A percentile compares a stretch with the other conserved stretches of the same genome.
phyloP scores from a whole-genome alignment of 1,140 invertebrate species.

The Zophobas morio region DNA sequence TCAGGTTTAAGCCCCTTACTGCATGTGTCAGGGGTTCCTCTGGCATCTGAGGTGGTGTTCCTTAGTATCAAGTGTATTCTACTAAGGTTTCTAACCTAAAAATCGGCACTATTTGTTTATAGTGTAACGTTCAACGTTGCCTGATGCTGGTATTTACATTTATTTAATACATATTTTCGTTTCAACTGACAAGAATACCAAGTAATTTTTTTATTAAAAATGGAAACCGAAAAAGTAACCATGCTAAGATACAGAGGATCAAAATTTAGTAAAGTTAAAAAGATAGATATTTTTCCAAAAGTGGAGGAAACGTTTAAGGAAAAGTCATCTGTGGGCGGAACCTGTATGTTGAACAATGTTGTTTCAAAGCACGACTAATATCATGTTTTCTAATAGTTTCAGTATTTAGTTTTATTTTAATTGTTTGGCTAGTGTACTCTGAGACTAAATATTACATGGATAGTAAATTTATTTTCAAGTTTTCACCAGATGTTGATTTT shows the following conservation, averaged over 20 bases:
- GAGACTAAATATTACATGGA: conserved; percentile 90
- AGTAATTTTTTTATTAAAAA: conserved; percentile 44
- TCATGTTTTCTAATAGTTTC: conserved; percentile 76
- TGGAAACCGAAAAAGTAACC: conserved; percentile 64
- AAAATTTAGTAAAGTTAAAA: conserved; percentile 82
- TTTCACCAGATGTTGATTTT: conserved; percentile 90
- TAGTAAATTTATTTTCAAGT: conserved; percentile 88
- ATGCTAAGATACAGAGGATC: conserved; percentile 76
- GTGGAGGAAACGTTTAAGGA: conserved; percentile 88
- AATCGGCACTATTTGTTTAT: no score
- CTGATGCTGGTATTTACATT: no score
- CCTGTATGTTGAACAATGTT: conserved; percentile 72
- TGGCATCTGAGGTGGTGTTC: no score
- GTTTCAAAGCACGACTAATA: conserved; percentile 20
- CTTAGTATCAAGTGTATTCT: no score
- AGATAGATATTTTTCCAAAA: conserved; percentile 93
- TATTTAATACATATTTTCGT: no score
- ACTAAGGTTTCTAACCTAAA: no score
- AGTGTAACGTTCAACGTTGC: no score
- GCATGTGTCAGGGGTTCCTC: no score
- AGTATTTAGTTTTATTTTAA: conserved; percentile 83
- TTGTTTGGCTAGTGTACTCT: conserved; percentile 84
- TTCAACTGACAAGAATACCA: no score
- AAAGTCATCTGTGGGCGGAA: conserved; percentile 85
- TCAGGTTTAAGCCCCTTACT: no score